Evolutionary conservation across 2,113 vertebrate genomes (phyloP), one percentile per base, ranked within the genome.

Genomic region (Sorex araneus): DNA sequence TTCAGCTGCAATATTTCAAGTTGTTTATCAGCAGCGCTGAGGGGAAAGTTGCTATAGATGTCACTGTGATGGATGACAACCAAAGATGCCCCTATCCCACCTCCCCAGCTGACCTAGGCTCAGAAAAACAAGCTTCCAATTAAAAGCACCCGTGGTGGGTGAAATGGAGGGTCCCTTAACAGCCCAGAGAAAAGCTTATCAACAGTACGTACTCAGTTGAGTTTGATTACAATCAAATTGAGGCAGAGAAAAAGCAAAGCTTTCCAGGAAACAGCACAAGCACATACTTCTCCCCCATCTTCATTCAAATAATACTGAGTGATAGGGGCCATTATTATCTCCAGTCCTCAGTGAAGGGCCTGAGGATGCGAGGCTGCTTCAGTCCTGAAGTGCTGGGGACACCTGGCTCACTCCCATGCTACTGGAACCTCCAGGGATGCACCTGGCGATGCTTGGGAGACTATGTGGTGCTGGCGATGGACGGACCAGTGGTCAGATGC

Each of bases 211-310:
- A 73, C 45, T 93, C 36, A 36, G 66, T 30, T 82, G 69, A 81
- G 69, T 32, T 19, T 91, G 45, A 78, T 28, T 9, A 77, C 57
- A n/a, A 71, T 87, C 70, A 77, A 81, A 74, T 4, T 74, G 77
- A 74, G 15, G 3, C n/a, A 54, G 28, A 88, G 19, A 57, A 57
- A 57, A 80, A 84, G 27, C 43, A 88, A 87, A n/a, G 32, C 18
- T 43, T 32, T 87, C 43, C 34, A 75, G 45, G 34, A 66, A 88
- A 85, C 87, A 21, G 25, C 32, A n/a, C 47, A 32, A 57, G 21
- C 11, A 36, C 70, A 1, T 47, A 45, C 67, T 77, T 74, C 73
- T 71, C 0, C 32, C 79, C 69, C 64, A 34, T 69, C 6, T 50
- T 32, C 23, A 28, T 16, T 57, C 54, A 57, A 57, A 57, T 57